Evolutionary conservation across 2,888 invertebrate genomes (phyloP).

Genomic region (Ethmia dodecea): DNA sequence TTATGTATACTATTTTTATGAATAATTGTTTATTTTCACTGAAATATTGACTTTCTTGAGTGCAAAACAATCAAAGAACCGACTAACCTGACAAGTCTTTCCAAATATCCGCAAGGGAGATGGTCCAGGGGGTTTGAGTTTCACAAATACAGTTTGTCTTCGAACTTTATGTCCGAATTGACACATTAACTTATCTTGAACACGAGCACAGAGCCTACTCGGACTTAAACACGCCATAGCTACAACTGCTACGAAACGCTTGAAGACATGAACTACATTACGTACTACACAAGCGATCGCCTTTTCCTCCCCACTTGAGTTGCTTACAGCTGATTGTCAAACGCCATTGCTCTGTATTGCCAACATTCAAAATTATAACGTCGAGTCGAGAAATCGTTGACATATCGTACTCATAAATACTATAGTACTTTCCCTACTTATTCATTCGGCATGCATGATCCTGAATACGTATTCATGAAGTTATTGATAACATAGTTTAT

Average conservation of each 20-base stretch:
- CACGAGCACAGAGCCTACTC: conserved; percentile 89
- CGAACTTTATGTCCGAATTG: conserved; percentile 85
- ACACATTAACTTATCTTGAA: conserved; percentile 87
- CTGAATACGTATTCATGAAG: too few species aligned
- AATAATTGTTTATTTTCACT: neutral
- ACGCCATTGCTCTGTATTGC: conserved; percentile 40
- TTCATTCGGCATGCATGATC: too few species aligned
- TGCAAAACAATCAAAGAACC: conserved; percentile 13
- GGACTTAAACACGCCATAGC: conserved; percentile 91
- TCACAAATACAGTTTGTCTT: conserved; percentile 83
- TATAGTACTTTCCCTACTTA: too few species aligned
- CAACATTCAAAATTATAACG: too few species aligned
- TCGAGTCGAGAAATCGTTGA: too few species aligned
- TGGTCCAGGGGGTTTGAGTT: conserved; percentile 81
- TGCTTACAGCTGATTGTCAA: conserved; percentile 74
- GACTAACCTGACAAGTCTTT: conserved; percentile 71
- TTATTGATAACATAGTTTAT: too few species aligned
- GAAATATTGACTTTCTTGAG: too few species aligned
- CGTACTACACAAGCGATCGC: conserved; percentile 56
- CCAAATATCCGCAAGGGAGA: conserved; percentile 75
- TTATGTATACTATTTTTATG: too few species aligned
- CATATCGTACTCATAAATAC: too few species aligned
- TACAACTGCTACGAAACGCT: conserved; percentile 84
- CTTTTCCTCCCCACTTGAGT: conserved; percentile 75
- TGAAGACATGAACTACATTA: conserved; percentile 74